Conservation (phyloP, 2,797 vertebrate species). For the Diplodus puntazzo region DNA sequence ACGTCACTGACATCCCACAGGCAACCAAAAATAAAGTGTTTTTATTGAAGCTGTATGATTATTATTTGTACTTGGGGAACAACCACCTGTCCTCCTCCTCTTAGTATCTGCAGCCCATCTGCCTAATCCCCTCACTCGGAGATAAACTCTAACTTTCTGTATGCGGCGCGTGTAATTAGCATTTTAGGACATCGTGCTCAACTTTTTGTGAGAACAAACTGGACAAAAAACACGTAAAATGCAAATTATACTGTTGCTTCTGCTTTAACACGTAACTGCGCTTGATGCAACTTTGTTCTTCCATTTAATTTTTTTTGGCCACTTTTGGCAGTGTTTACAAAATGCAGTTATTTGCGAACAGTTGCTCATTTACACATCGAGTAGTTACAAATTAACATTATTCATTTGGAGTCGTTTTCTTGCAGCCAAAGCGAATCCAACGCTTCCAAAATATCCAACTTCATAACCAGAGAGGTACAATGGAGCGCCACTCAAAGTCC, state of each 20-base stretch:
- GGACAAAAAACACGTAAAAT: not conserved
- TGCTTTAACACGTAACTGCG: too few relatives aligned
- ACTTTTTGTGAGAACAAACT: not conserved
- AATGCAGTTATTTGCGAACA: not conserved
- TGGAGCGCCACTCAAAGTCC: too few relatives aligned
- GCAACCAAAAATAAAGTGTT: not conserved
- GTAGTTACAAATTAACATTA: not conserved
- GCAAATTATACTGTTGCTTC: not conserved
- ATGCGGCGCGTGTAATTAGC: not conserved
- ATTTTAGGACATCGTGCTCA: not conserved
- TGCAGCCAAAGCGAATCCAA: too few relatives aligned
- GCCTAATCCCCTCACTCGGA: not conserved
- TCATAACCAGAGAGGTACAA: too few relatives aligned
- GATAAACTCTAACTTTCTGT: not conserved
- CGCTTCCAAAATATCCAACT: too few relatives aligned
- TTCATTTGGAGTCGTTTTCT: too few relatives aligned
- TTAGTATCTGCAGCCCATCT: not conserved
- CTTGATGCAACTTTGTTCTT: not conserved
- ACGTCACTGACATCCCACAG: not conserved
- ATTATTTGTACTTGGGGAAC: not conserved
- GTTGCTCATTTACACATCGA: not conserved
- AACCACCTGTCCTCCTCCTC: not conserved
- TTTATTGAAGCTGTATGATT: not conserved
- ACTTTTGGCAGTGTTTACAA: too few relatives aligned
- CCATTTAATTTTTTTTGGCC: not conserved